A percentile compares a stretch with the other conserved stretches of the same genome.
Conservation (phyloP, 2,113 vertebrate genomes). For the Scomber japonicus region DNA sequence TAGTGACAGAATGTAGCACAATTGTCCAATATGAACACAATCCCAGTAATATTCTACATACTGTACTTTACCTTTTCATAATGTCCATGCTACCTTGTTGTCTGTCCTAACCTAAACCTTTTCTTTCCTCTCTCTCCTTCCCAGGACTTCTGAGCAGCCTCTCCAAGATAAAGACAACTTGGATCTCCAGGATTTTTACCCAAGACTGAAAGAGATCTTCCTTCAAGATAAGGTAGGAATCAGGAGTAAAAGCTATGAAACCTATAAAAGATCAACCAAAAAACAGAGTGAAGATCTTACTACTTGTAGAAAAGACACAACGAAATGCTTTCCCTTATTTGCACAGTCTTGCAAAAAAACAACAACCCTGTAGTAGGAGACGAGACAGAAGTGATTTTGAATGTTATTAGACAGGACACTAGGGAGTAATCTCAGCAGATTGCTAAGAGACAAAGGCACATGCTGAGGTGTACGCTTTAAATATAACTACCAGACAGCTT, state of each 20-base stretch:
- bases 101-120: too few relatives aligned
- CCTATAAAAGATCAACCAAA: neutral
- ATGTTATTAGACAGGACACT: conserved; percentile 55
- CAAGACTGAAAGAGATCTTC: conserved; percentile 74
- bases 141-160: conserved; percentile 45
- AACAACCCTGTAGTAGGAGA: neutral
- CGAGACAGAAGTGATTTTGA: conserved; percentile 39
- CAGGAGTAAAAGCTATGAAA: neutral
- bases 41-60: too few relatives aligned
- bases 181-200: conserved; percentile 60
- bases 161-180: conserved; percentile 44
- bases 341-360: neutral
- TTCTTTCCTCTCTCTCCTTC: neutral
- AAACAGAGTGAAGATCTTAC: neutral
- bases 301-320: neutral
- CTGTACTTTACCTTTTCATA: too few relatives aligned
- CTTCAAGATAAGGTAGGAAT: conserved; percentile 64
- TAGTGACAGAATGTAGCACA: too few relatives aligned
- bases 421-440: conserved; percentile 66
- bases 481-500: conserved; percentile 67
- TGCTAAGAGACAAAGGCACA: conserved; percentile 69
- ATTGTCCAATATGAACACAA: too few relatives aligned
- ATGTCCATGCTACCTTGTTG: too few relatives aligned
- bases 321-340: conserved; percentile 15
- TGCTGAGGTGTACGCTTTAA: conserved; percentile 66